These are phyloP conservation scores for Styela clava DNA, from an alignment of 23 tunicate species.

Conservation along the genomic window DNA sequence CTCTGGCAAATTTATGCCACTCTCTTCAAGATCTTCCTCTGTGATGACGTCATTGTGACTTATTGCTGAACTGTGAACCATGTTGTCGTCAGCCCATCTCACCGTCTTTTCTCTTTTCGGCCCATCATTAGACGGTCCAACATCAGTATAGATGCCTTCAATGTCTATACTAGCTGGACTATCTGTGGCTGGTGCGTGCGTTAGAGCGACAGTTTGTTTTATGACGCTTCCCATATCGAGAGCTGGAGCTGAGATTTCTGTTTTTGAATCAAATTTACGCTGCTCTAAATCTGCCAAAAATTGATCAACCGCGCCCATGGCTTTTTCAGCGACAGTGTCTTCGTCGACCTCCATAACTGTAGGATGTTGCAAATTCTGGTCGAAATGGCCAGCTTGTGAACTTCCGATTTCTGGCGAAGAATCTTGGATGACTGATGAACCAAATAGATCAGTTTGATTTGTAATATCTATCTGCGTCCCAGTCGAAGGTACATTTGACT, in stretches of 20 bases:
- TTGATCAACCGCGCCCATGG: constrained; percentile 34
- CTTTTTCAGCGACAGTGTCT: constrained; percentile 18
- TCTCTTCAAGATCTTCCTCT: neutral
- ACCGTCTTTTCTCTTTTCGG: constrained; percentile 24
- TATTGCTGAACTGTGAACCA: neutral
- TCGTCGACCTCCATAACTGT: constrained; percentile 4
- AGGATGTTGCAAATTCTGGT: neutral
- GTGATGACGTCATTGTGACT: neutral
- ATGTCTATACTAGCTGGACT: neutral
- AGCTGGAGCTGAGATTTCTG: neutral
- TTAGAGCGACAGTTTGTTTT: neutral
- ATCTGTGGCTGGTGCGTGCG: neutral
- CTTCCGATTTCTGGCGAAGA: neutral
- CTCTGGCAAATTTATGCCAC: constrained; percentile 42
- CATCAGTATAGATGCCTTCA: neutral
- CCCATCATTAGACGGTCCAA: neutral
- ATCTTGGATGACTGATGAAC: neutral
- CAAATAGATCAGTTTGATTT: too few species aligned
- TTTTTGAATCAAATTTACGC: constrained; percentile 4
- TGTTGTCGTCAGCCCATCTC: constrained; percentile 26
- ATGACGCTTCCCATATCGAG: neutral
- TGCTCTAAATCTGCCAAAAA: constrained; percentile 25
- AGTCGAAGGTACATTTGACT: neutral
- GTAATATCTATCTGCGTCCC: neutral
- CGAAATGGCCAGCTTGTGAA: too few species aligned